A percentile compares a stretch with the other conserved stretches of the same genome.
These are phyloP conservation scores for Gnathonemus longibarbis DNA, from an alignment of 2,113 vertebrate genomes.

Conservation along the genomic window DNA sequence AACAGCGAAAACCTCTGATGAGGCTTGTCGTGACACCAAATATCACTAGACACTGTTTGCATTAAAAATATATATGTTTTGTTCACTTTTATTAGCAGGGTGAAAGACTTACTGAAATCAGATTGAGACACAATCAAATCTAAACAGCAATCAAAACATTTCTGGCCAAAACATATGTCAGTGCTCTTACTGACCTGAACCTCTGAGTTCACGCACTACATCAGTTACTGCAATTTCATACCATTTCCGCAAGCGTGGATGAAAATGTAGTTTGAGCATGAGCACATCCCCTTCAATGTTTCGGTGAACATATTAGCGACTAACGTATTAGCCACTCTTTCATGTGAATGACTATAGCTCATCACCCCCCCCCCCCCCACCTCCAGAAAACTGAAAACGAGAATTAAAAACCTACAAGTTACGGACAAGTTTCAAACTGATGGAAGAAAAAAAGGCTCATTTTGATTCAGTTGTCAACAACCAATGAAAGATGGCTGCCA, in stretches of 20 bases:
- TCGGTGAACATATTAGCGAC: neutral
- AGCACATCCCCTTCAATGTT: neutral
- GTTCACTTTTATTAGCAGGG: neutral
- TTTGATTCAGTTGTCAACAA: neutral
- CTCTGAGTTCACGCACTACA: neutral
- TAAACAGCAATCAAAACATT: neutral
- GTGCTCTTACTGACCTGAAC: neutral
- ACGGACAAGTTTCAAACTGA: neutral
- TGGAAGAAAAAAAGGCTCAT: neutral
- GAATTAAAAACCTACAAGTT: neutral
- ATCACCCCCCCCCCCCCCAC: neutral
- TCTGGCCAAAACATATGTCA: neutral
- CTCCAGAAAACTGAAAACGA: neutral
- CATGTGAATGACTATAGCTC: neutral
- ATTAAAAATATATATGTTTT: neutral
- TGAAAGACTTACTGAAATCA: neutral
- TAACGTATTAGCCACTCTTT: neutral
- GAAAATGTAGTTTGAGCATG: neutral
- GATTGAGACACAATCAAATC: neutral
- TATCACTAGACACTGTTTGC: neutral
- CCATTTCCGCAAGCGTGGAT: neutral
- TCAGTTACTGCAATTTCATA: neutral
- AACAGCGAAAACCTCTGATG: neutral
- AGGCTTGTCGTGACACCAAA: neutral
- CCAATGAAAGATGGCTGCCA: neutral